Evolutionary conservation across 2,113 vertebrate genomes (phyloP).

Genomic region (Zootoca vivipara): DNA sequence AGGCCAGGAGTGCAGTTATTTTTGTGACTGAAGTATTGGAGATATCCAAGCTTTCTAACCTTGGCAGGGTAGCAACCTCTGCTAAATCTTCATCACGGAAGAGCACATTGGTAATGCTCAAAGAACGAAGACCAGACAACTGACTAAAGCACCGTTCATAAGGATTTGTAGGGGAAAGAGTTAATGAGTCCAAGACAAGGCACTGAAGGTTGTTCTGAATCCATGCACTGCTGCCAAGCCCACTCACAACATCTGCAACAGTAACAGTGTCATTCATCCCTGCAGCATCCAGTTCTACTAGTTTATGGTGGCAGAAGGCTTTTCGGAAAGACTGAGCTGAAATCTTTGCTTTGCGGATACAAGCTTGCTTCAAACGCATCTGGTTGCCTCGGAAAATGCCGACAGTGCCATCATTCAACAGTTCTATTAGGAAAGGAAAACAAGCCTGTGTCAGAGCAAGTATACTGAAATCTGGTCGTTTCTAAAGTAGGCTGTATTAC

Average conservation of each 20-base stretch:
- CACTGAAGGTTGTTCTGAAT: conserved; percentile 81
- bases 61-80: conserved; percentile 83
- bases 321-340: conserved; percentile 84
- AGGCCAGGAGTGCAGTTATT: conserved; percentile 81
- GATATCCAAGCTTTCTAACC: conserved; percentile 87
- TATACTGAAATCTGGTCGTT: not conserved
- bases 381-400: conserved; percentile 84
- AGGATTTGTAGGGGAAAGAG: conserved; percentile 80
- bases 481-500: not conserved
- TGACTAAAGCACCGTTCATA: conserved; percentile 75
- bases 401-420: conserved; percentile 86
- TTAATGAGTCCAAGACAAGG: conserved; percentile 84
- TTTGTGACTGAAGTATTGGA: conserved; percentile 90
- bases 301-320: conserved; percentile 85
- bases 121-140: conserved; percentile 81
- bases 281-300: conserved; percentile 85
- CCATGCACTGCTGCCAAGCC: conserved; percentile 81
- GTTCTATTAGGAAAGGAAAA: conserved; percentile 71
- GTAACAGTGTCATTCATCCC: conserved; percentile 85
- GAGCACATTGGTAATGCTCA: conserved; percentile 85
- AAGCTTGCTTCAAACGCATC: conserved; percentile 83
- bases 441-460: not conserved
- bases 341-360: conserved; percentile 85
- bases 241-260: conserved; percentile 82
- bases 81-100: conserved; percentile 85